A percentile compares a stretch with the other conserved stretches of the same genome.
Evolutionary conservation across 2,113 vertebrate genomes (phyloP).

Genomic region (Passer montanus): DNA sequence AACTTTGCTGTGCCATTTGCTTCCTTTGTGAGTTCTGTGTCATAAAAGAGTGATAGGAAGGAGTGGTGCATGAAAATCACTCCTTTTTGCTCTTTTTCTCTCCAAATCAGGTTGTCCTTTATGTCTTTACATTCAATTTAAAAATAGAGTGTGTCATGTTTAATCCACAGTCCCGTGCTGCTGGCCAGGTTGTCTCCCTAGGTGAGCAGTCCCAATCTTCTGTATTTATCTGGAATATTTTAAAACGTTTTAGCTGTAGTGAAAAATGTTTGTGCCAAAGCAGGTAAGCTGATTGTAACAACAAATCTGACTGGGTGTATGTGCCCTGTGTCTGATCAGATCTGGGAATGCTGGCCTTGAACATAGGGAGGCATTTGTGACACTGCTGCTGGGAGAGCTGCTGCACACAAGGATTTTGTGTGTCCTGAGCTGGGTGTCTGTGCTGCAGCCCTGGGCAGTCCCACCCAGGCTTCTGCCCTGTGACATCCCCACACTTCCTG

Average conservation of each 20-base stretch:
- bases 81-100: neutral
- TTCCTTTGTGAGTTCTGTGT: neutral
- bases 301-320: neutral
- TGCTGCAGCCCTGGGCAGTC: neutral
- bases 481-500: neutral
- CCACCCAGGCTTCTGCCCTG: neutral
- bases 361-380: neutral
- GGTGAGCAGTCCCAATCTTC: neutral
- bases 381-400: neutral
- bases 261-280: neutral
- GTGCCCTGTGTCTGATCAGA: neutral
- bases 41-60: neutral
- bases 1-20: neutral
- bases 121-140: neutral
- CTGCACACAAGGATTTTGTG: neutral
- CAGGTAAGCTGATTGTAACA: neutral
- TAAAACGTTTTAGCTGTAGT: neutral
- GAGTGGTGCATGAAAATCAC: neutral
- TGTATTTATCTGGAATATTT: neutral
- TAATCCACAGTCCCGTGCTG: accelerated
- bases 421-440: neutral
- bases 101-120: neutral
- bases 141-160: neutral
- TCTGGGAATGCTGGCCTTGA: neutral
- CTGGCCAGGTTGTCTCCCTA: neutral